Evolutionary conservation across 2,888 invertebrate species (phyloP).

Genomic region (Eupithecia dodoneata): DNA sequence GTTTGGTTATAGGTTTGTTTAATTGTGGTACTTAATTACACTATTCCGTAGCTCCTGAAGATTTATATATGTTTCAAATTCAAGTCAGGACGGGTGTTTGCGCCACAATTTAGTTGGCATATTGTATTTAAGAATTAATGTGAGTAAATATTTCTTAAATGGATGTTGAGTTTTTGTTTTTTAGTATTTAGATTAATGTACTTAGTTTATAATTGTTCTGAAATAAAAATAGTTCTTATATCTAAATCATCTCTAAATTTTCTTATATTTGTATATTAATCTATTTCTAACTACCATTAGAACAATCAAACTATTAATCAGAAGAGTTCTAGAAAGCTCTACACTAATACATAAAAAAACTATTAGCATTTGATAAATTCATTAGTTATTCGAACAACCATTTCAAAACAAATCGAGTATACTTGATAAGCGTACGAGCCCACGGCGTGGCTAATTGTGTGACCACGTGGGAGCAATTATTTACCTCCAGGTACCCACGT

Average conservation of each 20-base stretch:
- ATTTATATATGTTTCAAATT: not conserved
- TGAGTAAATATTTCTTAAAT: not conserved
- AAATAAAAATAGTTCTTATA: not conserved
- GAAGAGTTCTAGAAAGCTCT: not conserved
- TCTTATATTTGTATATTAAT: not conserved
- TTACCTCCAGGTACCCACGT: slow-evolving; percentile 79
- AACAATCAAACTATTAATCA: not conserved
- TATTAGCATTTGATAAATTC: not conserved
- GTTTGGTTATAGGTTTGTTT: not conserved
- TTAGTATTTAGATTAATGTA: not conserved
- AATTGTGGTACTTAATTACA: not conserved
- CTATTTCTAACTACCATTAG: not conserved
- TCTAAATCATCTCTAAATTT: not conserved
- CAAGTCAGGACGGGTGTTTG: not conserved
- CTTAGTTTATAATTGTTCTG: too few relatives aligned
- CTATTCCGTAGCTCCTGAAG: not conserved
- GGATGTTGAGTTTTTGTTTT: not conserved
- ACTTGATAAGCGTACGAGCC: slow-evolving; percentile 65
- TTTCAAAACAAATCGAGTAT: slow-evolving; percentile 50
- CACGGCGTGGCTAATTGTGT: slow-evolving; percentile 71
- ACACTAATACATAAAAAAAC: not conserved
- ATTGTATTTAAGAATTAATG: not conserved
- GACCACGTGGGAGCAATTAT: slow-evolving; percentile 81
- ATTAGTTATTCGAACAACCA: not conserved
- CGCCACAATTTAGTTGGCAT: not conserved